Evolutionary conservation across 2,797 vertebrate genomes (phyloP).

Genomic region (Coluber constrictor): DNA sequence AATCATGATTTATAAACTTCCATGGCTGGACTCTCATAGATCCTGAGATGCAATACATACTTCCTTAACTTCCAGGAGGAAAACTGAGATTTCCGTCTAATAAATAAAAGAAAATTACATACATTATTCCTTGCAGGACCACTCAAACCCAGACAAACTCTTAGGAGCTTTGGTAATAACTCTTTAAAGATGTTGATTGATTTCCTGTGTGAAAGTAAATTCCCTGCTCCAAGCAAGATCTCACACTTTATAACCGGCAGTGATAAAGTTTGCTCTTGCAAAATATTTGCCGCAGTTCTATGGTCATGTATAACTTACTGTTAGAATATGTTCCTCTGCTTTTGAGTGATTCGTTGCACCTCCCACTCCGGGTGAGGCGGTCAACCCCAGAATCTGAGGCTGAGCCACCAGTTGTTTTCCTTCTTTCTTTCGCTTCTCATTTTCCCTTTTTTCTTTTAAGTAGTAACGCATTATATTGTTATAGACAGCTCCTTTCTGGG

Average conservation of each 20-base stretch:
- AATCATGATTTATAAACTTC: neutral
- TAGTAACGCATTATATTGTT: slow-evolving; percentile 94
- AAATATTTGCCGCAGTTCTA: neutral
- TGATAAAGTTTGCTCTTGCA: neutral
- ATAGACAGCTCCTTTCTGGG: slow-evolving; percentile 90
- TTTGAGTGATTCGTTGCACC: slow-evolving; percentile 77
- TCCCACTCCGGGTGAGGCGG: slow-evolving; percentile 93
- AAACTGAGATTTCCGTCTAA: neutral
- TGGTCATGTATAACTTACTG: slow-evolving; percentile 72
- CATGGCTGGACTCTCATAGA: neutral
- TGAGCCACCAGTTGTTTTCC: slow-evolving; percentile 69
- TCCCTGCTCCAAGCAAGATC: slow-evolving; percentile 38
- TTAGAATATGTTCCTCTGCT: slow-evolving; percentile 90
- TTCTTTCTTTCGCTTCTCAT: slow-evolving; percentile 74
- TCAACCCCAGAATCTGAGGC: slow-evolving; percentile 92
- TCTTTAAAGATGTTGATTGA: neutral
- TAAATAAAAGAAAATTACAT: neutral
- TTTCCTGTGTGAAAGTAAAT: neutral
- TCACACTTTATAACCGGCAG: slow-evolving; percentile 68
- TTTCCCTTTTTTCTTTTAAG: slow-evolving; percentile 84
- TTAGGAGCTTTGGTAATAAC: neutral
- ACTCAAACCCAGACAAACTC: neutral
- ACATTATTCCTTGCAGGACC: neutral
- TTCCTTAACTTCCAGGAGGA: neutral
- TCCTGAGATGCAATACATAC: neutral